Percentiles rank a stretch among this genome's conserved stretches.
Conservation (phyloP, 2,113 vertebrate genomes). For the Trinectes maculatus region DNA sequence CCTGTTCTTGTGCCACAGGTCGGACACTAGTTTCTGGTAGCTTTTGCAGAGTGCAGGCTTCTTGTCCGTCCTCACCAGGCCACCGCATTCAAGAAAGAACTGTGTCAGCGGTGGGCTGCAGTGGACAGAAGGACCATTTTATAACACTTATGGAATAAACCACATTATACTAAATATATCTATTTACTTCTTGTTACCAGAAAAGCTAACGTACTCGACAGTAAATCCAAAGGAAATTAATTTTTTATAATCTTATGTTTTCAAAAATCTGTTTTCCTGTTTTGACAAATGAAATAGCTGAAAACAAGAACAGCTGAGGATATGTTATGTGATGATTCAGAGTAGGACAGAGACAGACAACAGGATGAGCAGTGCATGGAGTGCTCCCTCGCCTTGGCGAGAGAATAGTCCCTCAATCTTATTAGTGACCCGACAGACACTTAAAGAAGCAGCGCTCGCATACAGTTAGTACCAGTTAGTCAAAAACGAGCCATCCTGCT, state of each 20-base stretch:
- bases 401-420: constrained; percentile 44
- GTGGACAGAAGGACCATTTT: constrained; percentile 9
- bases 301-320: constrained; percentile 30
- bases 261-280: too few relatives aligned
- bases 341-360: constrained; percentile 26
- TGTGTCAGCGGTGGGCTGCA: constrained; percentile 93
- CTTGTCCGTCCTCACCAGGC: constrained; percentile 94
- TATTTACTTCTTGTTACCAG: neutral
- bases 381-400: constrained; percentile 24
- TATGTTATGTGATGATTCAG: constrained; percentile 32
- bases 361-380: constrained; percentile 42
- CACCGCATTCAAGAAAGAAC: constrained; percentile 96
- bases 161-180: neutral
- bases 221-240: too few relatives aligned
- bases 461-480: too few relatives aligned
- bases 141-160: neutral
- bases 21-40: constrained; percentile 97
- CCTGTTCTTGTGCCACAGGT: constrained; percentile 99
- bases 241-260: too few relatives aligned
- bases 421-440: constrained; percentile 45
- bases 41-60: constrained; percentile 98
- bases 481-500: constrained; percentile 43
- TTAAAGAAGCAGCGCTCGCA: constrained; percentile 34
- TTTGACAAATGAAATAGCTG: constrained; percentile 12
- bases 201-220: neutral